Evolutionary conservation across 1,140 invertebrate species (phyloP).

Genomic region (Batillaria attramentaria): DNA sequence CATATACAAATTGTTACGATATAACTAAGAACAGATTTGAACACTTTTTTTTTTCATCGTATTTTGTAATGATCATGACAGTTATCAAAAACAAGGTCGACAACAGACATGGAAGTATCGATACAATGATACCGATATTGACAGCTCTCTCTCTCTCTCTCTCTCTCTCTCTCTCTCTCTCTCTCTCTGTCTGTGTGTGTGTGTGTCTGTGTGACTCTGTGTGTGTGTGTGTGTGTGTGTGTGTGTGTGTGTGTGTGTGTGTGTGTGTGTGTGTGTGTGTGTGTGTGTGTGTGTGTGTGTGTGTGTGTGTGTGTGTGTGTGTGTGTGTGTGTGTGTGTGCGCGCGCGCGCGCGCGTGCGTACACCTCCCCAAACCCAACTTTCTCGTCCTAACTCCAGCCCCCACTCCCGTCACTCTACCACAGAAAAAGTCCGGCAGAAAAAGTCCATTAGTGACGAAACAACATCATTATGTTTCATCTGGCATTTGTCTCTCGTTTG

Average conservation of each 20-base stretch:
- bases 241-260: conserved; percentile 36
- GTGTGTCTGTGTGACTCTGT: background rate
- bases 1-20: too few species aligned
- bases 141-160: background rate
- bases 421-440: too few species aligned
- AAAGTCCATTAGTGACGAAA: too few species aligned
- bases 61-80: too few species aligned
- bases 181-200: background rate
- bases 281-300: conserved; percentile 6
- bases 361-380: too few species aligned
- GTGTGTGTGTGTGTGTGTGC: conserved; percentile 20
- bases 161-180: background rate
- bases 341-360: background rate
- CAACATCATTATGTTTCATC: too few species aligned
- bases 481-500: too few species aligned
- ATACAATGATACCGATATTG: background rate
- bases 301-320: conserved; percentile 15
- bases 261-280: conserved; percentile 16
- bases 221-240: conserved; percentile 24
- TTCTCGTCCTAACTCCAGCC: too few species aligned
- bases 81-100: too few species aligned
- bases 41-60: background rate
- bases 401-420: too few species aligned
- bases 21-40: background rate
- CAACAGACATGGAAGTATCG: too few species aligned